A percentile compares a stretch with the other conserved stretches of the same genome.
phyloP scores from a whole-genome alignment of 2,888 invertebrate genomes.

The Calameuta filiformis region DNA sequence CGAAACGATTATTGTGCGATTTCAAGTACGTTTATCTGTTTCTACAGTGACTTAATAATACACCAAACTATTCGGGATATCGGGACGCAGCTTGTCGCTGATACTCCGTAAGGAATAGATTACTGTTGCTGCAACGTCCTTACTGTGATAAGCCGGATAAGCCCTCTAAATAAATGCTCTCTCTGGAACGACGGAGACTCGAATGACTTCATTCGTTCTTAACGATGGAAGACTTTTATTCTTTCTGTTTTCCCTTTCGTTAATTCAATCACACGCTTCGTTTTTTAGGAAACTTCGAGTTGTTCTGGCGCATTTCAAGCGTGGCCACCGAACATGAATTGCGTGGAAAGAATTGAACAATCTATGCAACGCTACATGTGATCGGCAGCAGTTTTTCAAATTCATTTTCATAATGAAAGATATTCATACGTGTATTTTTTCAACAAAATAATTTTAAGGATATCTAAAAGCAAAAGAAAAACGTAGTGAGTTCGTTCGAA shows the following conservation, averaged over 20 bases:
- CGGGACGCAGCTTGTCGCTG: background rate
- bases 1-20: background rate
- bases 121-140: background rate
- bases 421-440: background rate
- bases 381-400: background rate
- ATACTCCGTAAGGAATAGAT: background rate
- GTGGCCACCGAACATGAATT: no score
- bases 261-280: no score
- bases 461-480: background rate
- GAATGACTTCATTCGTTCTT: background rate
- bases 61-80: background rate
- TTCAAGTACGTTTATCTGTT: background rate
- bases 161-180: background rate
- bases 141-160: background rate
- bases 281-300: no score
- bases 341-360: no score
- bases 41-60: background rate
- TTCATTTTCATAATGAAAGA: slow-evolving; percentile 6
- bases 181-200: background rate
- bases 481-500: background rate
- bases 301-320: no score
- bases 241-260: background rate
- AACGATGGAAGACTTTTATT: background rate
- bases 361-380: no score
- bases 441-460: background rate